phyloP scores from a whole-genome alignment of 2,888 invertebrate species.

The Litoditis marina region DNA sequence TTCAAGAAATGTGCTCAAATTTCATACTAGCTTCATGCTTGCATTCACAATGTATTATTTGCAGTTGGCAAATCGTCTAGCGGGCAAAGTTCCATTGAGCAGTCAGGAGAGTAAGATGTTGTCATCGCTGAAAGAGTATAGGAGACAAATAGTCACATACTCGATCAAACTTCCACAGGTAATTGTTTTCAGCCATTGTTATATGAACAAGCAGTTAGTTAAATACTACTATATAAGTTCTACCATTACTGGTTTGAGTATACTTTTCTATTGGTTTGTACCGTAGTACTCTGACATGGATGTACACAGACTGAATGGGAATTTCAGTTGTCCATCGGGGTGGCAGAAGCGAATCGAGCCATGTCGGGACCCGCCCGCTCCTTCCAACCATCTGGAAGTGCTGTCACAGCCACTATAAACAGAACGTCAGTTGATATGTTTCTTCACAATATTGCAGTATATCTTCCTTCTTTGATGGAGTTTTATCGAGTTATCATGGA shows the following conservation, averaged over 20 bases:
- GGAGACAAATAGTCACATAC: not conserved
- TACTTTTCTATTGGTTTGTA: too few relatives aligned
- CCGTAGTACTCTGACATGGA: too few relatives aligned
- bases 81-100: not conserved
- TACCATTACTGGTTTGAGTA: too few relatives aligned
- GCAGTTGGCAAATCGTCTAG: not conserved
- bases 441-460: too few relatives aligned
- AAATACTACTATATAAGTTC: too few relatives aligned
- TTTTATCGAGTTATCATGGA: not conserved
- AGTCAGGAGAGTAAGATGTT: not conserved
- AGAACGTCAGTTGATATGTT: not conserved
- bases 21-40: too few relatives aligned
- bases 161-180: not conserved
- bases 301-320: too few relatives aligned
- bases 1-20: too few relatives aligned
- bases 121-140: not conserved
- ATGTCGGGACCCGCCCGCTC: conserved; percentile 1
- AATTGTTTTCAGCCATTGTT: not conserved
- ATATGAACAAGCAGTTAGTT: too few relatives aligned
- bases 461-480: too few relatives aligned
- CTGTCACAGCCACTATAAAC: not conserved
- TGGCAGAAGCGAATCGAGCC: not conserved
- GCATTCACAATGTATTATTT: too few relatives aligned
- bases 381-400: not conserved
- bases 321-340: not conserved